Conservation (phyloP, 2,797 vertebrate genomes). For the Gastrophryne carolinensis region DNA sequence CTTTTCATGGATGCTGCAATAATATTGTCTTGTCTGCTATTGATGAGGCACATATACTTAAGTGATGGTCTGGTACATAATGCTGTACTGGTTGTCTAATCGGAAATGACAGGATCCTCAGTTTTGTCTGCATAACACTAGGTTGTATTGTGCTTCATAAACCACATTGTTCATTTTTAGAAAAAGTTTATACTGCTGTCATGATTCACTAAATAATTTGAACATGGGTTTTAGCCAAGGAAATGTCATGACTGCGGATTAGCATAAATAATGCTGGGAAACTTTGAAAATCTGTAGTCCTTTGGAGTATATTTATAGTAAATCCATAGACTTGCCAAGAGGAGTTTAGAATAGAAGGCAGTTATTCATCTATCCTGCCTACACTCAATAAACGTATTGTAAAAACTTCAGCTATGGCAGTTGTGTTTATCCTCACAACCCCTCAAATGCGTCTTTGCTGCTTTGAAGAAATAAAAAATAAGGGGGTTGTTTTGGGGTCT, state of each 20-base stretch:
- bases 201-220: constrained; percentile 21
- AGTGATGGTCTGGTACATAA: no score
- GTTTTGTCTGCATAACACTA: background rate
- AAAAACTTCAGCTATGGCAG: background rate
- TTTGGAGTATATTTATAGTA: background rate
- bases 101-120: background rate
- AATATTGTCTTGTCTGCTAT: no score
- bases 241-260: constrained; percentile 23
- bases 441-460: background rate
- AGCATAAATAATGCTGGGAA: background rate
- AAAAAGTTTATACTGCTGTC: background rate
- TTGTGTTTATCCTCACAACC: background rate
- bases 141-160: background rate
- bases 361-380: background rate
- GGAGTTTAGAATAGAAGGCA: constrained; percentile 2
- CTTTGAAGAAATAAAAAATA: background rate
- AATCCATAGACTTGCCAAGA: background rate
- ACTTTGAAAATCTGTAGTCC: background rate
- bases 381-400: background rate
- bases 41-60: no score
- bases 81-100: no score
- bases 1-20: no score
- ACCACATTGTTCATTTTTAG: background rate
- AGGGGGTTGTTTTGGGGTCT: no score
- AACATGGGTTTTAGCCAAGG: constrained; percentile 14